Base-by-base conservation (phyloP, 2,888 invertebrate species). In the Agonopterix subpropinquella region DNA sequence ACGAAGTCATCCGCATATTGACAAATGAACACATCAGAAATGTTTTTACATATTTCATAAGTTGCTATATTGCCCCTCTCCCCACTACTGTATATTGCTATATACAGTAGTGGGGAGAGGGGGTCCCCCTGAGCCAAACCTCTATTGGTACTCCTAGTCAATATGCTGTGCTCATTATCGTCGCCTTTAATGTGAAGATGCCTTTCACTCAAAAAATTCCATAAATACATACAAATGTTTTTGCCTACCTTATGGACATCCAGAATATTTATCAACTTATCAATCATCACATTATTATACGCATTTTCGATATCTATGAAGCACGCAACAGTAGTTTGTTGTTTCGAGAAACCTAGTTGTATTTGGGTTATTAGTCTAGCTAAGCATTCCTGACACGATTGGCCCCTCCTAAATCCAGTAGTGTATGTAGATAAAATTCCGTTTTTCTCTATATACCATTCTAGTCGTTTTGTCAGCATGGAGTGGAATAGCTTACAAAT, bases 401-500 rank as follows among this genome's bases (percentile, higher is more conserved):
- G 44, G 5, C 36, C 35, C 18, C 44, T 50, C 11, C 55, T 45
- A 47, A 58, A 58, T 0, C 56, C 58, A 41, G 42, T 7, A 0
- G 54, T 58, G 11, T n/a, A 2, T 3, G 28, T 8, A 5, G 57
- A 46, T 3, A 60, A 41, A 2, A 56, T 13, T 9, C 36, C 48
- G 10, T 54, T 48, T 28, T 45, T 55, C 47, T 60, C 58, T 0
- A 53, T 8, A 44, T 36, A 59, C 58, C 58, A 60, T 44, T 62
- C 60, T 43, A 61, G 8, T 8, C 60, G 18, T 43, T 53, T 57
- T 4, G 8, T 11, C 3, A 59, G 9, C 44, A 59, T 58, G 7
- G 2, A n/a, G 42, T 62, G 55, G 11, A 58, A 59, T 13, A 13
- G 13, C 13, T 13, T 13, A 13, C 13, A 13, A 13, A 13, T 13